These are phyloP conservation scores for Oryctolagus cuniculus DNA, from an alignment of 2,113 vertebrate genomes.

Conservation along the genomic window mOryCun1.1 NC_091451.1:7518001-7518500, in stretches of 20 bases:
- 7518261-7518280: not conserved
- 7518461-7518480: too few species aligned
- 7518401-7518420: too few species aligned
- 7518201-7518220: not conserved
- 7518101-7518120: not conserved
- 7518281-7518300: not conserved
- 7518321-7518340: not conserved
- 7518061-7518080: not conserved
- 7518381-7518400: too few species aligned
- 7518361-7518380: too few species aligned
- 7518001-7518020: not conserved
- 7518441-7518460: too few species aligned
- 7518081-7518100: not conserved
- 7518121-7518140: not conserved
- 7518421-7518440: too few species aligned
- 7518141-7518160: not conserved
- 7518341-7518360: not conserved
- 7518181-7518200: not conserved
- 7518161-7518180: not conserved
- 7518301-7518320: not conserved
- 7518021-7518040: not conserved
- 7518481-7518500: too few species aligned
- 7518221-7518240: not conserved
- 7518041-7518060: not conserved
- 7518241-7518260: not conserved